Percentiles rank a stretch among this genome's conserved stretches.
phyloP scores from a whole-genome alignment of 2,888 invertebrate species.

The Dynastes grantii region DNA sequence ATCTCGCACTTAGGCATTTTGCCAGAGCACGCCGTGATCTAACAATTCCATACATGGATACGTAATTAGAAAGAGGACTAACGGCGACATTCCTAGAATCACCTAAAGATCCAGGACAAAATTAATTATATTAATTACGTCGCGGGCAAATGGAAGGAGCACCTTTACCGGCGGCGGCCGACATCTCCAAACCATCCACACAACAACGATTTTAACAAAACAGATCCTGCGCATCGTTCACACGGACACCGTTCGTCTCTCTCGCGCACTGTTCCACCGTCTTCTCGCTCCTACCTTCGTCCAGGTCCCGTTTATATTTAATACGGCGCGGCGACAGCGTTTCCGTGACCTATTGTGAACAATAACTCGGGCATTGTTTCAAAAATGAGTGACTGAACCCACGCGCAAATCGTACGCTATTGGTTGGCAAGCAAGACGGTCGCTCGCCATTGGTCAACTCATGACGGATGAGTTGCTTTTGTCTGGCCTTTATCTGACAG shows the following conservation, averaged over 20 bases:
- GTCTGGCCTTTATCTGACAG: conserved; percentile 65
- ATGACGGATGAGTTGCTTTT: conserved; percentile 67
- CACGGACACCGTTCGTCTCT: conserved; percentile 17
- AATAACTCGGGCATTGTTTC: conserved; percentile 52
- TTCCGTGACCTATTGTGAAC: conserved; percentile 51
- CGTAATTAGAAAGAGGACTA: conserved; percentile 33
- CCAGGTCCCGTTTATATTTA: conserved; percentile 43
- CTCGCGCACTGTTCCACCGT: conserved; percentile 1
- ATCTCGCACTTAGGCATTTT: conserved; percentile 14
- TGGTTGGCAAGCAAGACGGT: conserved; percentile 64
- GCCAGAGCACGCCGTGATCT: not conserved
- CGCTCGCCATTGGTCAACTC: conserved; percentile 66
- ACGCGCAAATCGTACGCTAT: conserved; percentile 68
- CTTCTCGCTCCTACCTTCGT: conserved; percentile 31
- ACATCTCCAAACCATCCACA: conserved; percentile 11
- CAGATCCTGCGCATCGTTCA: conserved; percentile 42
- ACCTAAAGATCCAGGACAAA: not conserved
- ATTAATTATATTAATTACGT: conserved; percentile 22
- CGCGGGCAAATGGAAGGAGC: conserved; percentile 15
- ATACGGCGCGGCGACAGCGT: conserved; percentile 46
- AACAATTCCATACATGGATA: conserved; percentile 35
- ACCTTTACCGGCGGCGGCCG: conserved; percentile 18
- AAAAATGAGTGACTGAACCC: conserved; percentile 62
- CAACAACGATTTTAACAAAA: conserved; percentile 43
- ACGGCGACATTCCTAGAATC: conserved; percentile 2